Base-by-base conservation (phyloP, 2,888 invertebrate genomes). In the Adelognathus sp. region DNA sequence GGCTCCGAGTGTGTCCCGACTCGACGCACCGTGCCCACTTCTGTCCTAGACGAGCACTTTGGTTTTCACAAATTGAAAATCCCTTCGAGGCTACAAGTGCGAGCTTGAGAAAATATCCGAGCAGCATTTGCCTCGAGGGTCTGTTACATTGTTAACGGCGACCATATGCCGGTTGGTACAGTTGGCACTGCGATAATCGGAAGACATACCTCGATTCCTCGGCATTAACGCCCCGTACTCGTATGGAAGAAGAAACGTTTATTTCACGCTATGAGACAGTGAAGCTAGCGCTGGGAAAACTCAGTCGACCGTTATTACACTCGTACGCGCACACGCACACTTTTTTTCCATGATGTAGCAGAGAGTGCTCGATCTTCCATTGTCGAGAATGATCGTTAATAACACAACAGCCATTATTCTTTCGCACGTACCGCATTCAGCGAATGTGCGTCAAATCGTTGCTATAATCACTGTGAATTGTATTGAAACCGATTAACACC, bases 391-490 rank as follows among this genome's bases (percentile, higher is more conserved):
- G 67, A n/a, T n/a, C n/a, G 39, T 64, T 76, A 79, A 79, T 79
- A 72, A 71, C 66, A 70, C 46, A 75, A 67, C 71, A 61, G 71
- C 67, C 71, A 71, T 75, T 67, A 67, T 72, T 76, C 67, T 79
- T 76, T 66, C 71, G 41, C 71, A 79, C 74, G 77, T 69, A 64
- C 39, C 76, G 76, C 79, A 72, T 72, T 76, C 67, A 33, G n/a
- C 33, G 52, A 58, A 72, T 46, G 64, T 64, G 52, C 71, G 69
- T 76, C 76, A 72, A 79, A 76, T 76, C 71, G 63, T 46, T 33
- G 29, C 18, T 6, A 18, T 44, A 66, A 74, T 67, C 54, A 46
- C 46, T 24, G 18, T 39, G 24, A 39, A 18, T 24, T 39, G 39
- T 61, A 67, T 67, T 56, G 50, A 41, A 72, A 69, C 39, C 67